Evolutionary conservation across 2,888 invertebrate species (phyloP).

Genomic region (Acanthacorydalis orientalis): DNA sequence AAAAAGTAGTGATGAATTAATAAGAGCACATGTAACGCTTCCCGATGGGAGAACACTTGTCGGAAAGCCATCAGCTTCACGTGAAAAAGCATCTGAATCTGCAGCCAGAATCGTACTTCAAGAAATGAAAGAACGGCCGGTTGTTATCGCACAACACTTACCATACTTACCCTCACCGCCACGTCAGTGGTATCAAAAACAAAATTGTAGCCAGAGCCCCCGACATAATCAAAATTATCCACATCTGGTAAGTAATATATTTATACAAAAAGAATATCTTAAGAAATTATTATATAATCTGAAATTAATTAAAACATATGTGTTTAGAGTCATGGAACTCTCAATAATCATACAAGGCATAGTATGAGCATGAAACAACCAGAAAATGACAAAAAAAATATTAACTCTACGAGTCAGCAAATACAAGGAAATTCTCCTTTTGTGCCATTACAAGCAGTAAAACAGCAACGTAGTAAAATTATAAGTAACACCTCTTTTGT

Average conservation of each 20-base stretch:
- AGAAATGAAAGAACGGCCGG: constrained; percentile 6
- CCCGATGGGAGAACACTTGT: constrained; percentile 27
- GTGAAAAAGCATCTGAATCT: constrained; percentile 30
- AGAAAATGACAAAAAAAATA: neutral
- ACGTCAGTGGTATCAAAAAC: constrained; percentile 10
- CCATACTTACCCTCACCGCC: constrained; percentile 11
- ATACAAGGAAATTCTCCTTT: constrained; percentile 22
- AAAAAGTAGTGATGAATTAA: constrained; percentile 17
- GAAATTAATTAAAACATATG: neutral
- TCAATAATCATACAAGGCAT: neutral
- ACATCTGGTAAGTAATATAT: constrained; percentile 5
- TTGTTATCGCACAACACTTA: neutral
- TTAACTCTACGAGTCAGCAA: no score
- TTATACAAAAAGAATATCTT: neutral
- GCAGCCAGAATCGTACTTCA: constrained; percentile 24
- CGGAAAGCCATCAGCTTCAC: constrained; percentile 27
- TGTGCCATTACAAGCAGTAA: constrained; percentile 36
- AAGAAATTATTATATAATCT: neutral
- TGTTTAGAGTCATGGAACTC: constrained; percentile 1
- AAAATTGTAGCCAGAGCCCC: constrained; percentile 2
- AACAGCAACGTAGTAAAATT: constrained; percentile 20
- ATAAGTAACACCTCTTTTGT: no score
- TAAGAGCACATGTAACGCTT: constrained; percentile 28
- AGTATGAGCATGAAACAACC: neutral
- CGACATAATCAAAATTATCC: neutral